phyloP scores from a whole-genome alignment of 2,797 vertebrate genomes.

The Clarias platycephalus region DNA sequence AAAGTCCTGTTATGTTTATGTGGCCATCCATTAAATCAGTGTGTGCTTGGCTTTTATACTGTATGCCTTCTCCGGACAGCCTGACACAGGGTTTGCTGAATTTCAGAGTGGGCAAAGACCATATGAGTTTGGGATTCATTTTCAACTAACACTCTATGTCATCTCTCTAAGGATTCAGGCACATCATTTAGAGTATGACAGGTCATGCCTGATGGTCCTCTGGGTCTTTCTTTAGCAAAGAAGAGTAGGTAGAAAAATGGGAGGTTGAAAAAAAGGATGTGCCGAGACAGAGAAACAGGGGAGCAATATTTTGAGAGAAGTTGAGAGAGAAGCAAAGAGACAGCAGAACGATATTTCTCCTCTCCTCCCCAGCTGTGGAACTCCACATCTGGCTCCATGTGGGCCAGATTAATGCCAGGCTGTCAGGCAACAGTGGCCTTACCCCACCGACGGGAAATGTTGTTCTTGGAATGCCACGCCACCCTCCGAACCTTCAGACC shows the following conservation, averaged over 20 bases:
- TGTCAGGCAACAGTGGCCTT: slow-evolving; percentile 55
- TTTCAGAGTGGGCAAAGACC: slow-evolving; percentile 35
- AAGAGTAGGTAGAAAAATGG: neutral
- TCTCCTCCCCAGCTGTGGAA: slow-evolving; percentile 54
- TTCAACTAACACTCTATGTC: slow-evolving; percentile 33
- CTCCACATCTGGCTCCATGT: slow-evolving; percentile 52
- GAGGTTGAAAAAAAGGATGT: slow-evolving; percentile 31
- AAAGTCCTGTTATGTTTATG: slow-evolving; percentile 47
- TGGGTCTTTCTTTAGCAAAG: slow-evolving; percentile 45
- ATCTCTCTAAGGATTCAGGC: slow-evolving; percentile 41
- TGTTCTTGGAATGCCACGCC: slow-evolving; percentile 55
- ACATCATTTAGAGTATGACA: slow-evolving; percentile 33
- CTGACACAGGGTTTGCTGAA: slow-evolving; percentile 42
- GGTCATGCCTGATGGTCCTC: slow-evolving; percentile 36
- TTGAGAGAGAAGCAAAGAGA: slow-evolving; percentile 37
- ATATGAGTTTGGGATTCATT: slow-evolving; percentile 32
- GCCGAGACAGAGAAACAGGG: slow-evolving; percentile 32
- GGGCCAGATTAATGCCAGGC: slow-evolving; percentile 53
- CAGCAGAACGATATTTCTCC: slow-evolving; percentile 47
- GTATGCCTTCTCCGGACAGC: slow-evolving; percentile 34
- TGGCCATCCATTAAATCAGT: slow-evolving; percentile 54
- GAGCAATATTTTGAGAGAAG: slow-evolving; percentile 47
- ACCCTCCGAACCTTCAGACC: slow-evolving; percentile 40
- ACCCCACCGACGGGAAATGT: slow-evolving; percentile 54
- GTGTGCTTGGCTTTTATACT: slow-evolving; percentile 32